Evolutionary conservation across 2,888 invertebrate genomes (phyloP).

Genomic region (Dioctria linearis): DNA sequence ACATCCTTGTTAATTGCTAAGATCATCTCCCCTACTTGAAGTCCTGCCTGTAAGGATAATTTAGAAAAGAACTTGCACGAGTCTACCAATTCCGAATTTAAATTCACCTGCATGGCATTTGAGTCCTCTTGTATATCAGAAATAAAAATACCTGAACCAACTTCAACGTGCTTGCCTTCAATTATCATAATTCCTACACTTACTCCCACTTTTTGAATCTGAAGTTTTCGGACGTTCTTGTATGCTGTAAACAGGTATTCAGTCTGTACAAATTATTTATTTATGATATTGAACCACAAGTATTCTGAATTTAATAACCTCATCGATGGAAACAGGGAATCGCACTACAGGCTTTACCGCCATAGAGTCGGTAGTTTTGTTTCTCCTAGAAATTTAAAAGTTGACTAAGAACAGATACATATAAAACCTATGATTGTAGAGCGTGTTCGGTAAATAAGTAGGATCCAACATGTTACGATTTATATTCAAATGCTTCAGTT

Average conservation of each 20-base stretch:
- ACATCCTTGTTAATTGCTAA: conserved; percentile 96
- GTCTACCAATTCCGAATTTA: not conserved
- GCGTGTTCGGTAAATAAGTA: no score
- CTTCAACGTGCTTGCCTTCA: conserved; percentile 92
- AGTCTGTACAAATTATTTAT: conserved; percentile 42
- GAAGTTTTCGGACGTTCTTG: conserved; percentile 85
- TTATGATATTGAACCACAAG: not conserved
- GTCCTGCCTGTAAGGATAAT: conserved; percentile 80
- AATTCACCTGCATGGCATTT: conserved; percentile 83
- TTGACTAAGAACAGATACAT: no score
- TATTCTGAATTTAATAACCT: conserved; percentile 74
- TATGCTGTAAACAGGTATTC: conserved; percentile 71
- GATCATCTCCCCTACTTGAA: conserved; percentile 98
- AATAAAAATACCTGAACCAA: conserved; percentile 93
- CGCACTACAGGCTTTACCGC: conserved; percentile 92
- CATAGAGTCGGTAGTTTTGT: conserved; percentile 74
- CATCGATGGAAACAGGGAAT: conserved; percentile 87
- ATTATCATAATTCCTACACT: conserved; percentile 96
- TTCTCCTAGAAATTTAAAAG: conserved; percentile 64
- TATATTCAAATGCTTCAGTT: no score
- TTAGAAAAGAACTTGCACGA: not conserved
- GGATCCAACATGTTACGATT: no score
- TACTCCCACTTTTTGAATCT: conserved; percentile 84
- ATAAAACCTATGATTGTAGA: no score
- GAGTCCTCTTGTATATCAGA: conserved; percentile 94